These are phyloP conservation scores for Heterodera carotae DNA, from an alignment of 1,140 invertebrate species.

Conservation along the genomic window DNA sequence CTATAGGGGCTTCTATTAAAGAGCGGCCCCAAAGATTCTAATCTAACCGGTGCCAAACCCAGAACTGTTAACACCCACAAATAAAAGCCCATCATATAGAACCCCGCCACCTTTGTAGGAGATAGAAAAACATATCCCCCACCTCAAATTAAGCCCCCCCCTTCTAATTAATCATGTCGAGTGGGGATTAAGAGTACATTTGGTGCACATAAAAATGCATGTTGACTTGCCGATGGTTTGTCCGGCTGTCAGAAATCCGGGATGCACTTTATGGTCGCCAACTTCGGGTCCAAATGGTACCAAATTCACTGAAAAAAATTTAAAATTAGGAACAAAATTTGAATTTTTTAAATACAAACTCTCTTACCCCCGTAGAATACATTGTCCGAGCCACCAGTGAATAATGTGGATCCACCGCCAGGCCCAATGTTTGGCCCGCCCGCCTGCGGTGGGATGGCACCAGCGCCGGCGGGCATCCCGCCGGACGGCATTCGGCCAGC, in stretches of 20 bases:
- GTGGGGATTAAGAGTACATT: no score
- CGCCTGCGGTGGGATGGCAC: constrained; percentile 3
- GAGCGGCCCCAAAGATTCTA: no score
- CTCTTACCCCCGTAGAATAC: constrained; percentile 52
- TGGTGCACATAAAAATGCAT: no score
- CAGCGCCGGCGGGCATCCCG: constrained; percentile 8
- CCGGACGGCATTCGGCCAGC: neutral
- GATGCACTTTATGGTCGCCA: constrained; percentile 61
- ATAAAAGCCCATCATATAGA: no score
- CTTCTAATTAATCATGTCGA: no score
- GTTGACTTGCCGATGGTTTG: constrained; percentile 58
- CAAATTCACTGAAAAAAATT: constrained; percentile 50
- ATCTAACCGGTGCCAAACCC: no score
- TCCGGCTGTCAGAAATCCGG: constrained; percentile 63
- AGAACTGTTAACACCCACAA: no score
- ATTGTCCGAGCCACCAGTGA: constrained; percentile 58
- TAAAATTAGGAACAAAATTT: constrained; percentile 18
- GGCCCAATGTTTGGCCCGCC: constrained; percentile 35
- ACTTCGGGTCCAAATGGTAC: constrained; percentile 63
- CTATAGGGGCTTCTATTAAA: no score
- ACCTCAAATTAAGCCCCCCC: no score
- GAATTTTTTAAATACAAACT: constrained; percentile 18
- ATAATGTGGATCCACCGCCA: constrained; percentile 30
- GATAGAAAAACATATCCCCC: no score
- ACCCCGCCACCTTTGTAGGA: no score